Evolutionary conservation across 1,140 invertebrate species (phyloP), one percentile per base, ranked within the genome.

Genomic region (Ceratoteleas bidentatus): DNA sequence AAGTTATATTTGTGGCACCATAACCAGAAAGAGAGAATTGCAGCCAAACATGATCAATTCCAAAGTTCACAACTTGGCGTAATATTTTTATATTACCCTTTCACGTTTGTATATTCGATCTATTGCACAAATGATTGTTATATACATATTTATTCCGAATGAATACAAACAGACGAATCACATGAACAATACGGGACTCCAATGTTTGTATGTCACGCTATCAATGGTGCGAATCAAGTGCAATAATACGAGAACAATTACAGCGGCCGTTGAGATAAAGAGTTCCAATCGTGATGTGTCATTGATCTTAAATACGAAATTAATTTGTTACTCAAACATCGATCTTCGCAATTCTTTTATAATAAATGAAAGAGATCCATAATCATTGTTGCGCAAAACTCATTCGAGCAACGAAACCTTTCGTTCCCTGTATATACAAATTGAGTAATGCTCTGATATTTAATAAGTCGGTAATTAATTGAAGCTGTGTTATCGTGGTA

Each of bases 221-320:
- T n/a, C 40, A 43, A 43, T 1, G 1, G 40, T 43, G 40, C 40
- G n/a, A 43, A 43, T 43, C n/a, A 43, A 9, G 40, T 43, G 40
- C 40, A 43, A 43, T 43, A 43, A 43, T 43, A 10, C 40, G n/a
- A 10, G n/a, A 10, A 43, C 40, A 43, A 43, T 43, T 43, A 43
- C 40, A 43, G n/a, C n/a, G 40, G 40, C 40, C n/a, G 40, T 43
- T 43, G 40, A 43, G 40, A 43, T 43, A 43, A 43, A 43, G 8
- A 43, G n/a, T 43, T 10, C 8, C 40, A 43, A 43, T 43, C n/a
- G 40, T 43, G 40, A 43, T 43, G 40, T 43, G n/a, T 43, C 40
- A n/a, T n/a, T 43, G 40, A 43, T 10, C n/a, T 10, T 43, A 43
- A 43, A n/a, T 43, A 2, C 9, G 8, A 43, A 43, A 10, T 10